Conservation (phyloP, 2,113 vertebrate species). For the Sisor rabdophorus region DNA sequence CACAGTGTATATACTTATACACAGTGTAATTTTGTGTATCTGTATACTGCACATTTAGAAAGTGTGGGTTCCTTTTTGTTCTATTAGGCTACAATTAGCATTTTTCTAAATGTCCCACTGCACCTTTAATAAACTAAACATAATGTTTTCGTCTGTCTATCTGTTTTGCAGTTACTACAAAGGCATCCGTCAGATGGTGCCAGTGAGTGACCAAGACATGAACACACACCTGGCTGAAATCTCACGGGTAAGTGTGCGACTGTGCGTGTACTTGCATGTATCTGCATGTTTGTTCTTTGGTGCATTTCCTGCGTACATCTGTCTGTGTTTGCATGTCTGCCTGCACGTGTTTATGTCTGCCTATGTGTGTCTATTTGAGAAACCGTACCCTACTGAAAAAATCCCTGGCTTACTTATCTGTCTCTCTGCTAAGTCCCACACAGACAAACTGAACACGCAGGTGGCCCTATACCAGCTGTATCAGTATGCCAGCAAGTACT, state of each 20-base stretch:
- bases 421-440: conserved; percentile 76
- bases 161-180: conserved; percentile 80
- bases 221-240: conserved; percentile 96
- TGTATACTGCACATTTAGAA: too few species aligned
- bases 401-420: conserved; percentile 23
- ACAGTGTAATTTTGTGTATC: too few species aligned
- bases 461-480: conserved; percentile 93
- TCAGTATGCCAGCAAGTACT: conserved; percentile 97
- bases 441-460: conserved; percentile 87
- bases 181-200: conserved; percentile 91
- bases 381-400: background rate
- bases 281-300: conserved; percentile 42
- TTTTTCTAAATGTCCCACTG: background rate
- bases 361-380: background rate
- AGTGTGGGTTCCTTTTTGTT: too few species aligned
- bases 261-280: background rate
- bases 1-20: too few species aligned
- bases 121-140: background rate
- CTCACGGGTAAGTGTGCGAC: conserved; percentile 79
- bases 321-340: too few species aligned
- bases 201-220: conserved; percentile 98
- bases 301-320: too few species aligned
- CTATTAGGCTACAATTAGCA: too few species aligned
- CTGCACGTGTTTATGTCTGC: too few species aligned
- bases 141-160: background rate